phyloP scores from a whole-genome alignment of 2,888 invertebrate genomes.

The Parnassius mnemosyne region DNA sequence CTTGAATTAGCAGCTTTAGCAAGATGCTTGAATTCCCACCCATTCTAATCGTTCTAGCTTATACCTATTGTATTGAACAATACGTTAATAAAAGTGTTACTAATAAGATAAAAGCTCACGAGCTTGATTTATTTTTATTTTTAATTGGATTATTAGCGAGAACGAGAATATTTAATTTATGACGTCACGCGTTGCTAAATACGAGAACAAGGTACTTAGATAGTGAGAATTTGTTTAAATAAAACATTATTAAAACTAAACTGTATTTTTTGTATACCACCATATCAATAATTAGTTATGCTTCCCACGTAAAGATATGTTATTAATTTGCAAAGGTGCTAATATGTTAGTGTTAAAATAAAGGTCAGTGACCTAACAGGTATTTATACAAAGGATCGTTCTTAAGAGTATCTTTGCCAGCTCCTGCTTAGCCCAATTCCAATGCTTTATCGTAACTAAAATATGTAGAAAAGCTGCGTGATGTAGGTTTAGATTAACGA shows the following conservation, averaged over 20 bases:
- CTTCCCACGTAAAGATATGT: too few species aligned
- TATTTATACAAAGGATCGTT: too few species aligned
- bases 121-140: constrained; percentile 11
- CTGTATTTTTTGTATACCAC: not conserved
- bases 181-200: constrained; percentile 20
- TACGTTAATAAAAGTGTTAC: constrained; percentile 2
- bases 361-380: too few species aligned
- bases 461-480: too few species aligned
- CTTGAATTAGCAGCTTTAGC: not conserved
- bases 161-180: constrained; percentile 8
- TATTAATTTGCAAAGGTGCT: too few species aligned
- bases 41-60: constrained; percentile 2
- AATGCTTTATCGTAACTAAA: too few species aligned
- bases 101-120: constrained; percentile 3
- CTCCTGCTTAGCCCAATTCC: too few species aligned
- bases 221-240: constrained; percentile 2
- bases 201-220: constrained; percentile 4
- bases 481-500: too few species aligned
- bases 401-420: too few species aligned
- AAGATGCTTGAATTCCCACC: constrained; percentile 15
- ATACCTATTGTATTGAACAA: constrained; percentile 2
- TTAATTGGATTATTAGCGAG: constrained; percentile 17
- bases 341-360: too few species aligned
- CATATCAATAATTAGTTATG: not conserved
- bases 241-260: constrained; percentile 5